Evolutionary conservation across 2,113 vertebrate genomes (phyloP).

Genomic region (Copsychus sechellarum): DNA sequence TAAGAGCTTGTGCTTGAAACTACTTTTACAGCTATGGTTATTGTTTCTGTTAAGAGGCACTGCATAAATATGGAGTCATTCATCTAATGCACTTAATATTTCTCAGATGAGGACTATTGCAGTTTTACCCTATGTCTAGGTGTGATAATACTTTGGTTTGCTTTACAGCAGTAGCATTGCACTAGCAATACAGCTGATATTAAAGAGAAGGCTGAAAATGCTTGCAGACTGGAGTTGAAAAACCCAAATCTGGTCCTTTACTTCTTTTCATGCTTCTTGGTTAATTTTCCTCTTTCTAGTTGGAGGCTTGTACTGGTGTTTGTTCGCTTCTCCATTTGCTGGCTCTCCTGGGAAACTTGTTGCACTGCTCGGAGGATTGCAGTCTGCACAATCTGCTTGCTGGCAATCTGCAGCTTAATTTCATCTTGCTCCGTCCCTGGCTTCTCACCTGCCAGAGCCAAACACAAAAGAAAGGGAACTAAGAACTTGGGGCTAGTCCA

Average conservation of each 20-base stretch:
- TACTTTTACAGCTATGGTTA: background rate
- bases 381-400: slow-evolving; percentile 80
- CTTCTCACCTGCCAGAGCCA: slow-evolving; percentile 70
- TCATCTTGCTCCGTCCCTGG: slow-evolving; percentile 73
- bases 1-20: slow-evolving; percentile 45
- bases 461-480: background rate
- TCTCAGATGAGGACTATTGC: slow-evolving; percentile 42
- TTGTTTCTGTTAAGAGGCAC: slow-evolving; percentile 51
- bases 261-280: slow-evolving; percentile 76
- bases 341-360: slow-evolving; percentile 77
- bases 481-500: background rate
- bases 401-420: slow-evolving; percentile 75
- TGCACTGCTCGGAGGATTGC: slow-evolving; percentile 78
- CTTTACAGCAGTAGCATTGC: slow-evolving; percentile 54
- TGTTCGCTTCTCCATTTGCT: slow-evolving; percentile 29
- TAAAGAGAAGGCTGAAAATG: slow-evolving; percentile 62
- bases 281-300: slow-evolving; percentile 55
- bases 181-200: slow-evolving; percentile 41
- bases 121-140: slow-evolving; percentile 40
- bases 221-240: background rate
- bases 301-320: slow-evolving; percentile 4
- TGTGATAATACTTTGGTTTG: slow-evolving; percentile 67
- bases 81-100: slow-evolving; percentile 50
- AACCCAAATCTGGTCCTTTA: background rate
- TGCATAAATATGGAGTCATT: slow-evolving; percentile 32